Percentiles rank a stretch among this genome's conserved stretches.
Conservation (phyloP, 2,888 invertebrate genomes). For the Zygothrica quintamaculata region DNA sequence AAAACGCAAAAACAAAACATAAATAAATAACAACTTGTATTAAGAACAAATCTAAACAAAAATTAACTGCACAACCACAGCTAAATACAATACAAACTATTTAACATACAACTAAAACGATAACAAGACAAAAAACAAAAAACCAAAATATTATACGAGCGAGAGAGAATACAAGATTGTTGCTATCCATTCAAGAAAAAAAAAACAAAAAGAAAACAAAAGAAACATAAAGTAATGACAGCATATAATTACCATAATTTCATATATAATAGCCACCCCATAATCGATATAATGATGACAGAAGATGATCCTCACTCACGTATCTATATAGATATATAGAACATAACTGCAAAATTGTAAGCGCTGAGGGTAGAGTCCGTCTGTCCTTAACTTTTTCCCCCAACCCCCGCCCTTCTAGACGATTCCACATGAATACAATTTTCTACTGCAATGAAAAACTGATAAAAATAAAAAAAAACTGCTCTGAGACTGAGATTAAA, state of each 20-base stretch:
- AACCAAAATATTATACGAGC: conserved; percentile 78
- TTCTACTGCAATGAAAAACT: no score
- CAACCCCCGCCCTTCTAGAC: no score
- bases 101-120: conserved; percentile 66
- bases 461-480: no score
- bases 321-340: conserved; percentile 19
- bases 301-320: conserved; percentile 29
- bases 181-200: conserved; percentile 79
- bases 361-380: no score
- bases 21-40: conserved; percentile 47
- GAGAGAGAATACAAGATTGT: conserved; percentile 85
- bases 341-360: not conserved
- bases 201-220: conserved; percentile 45
- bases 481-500: no score
- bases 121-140: conserved; percentile 40
- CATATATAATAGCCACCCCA: conserved; percentile 6
- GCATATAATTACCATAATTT: conserved; percentile 22
- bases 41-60: conserved; percentile 38
- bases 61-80: conserved; percentile 67
- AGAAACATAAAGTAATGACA: conserved; percentile 39
- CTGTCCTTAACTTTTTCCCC: no score
- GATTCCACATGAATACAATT: no score
- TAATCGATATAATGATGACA: conserved; percentile 3
- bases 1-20: conserved; percentile 49
- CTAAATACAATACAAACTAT: conserved; percentile 70